These are phyloP conservation scores for Micrasema minimum DNA, from an alignment of 1,140 invertebrate genomes.

Conservation along the genomic window DNA sequence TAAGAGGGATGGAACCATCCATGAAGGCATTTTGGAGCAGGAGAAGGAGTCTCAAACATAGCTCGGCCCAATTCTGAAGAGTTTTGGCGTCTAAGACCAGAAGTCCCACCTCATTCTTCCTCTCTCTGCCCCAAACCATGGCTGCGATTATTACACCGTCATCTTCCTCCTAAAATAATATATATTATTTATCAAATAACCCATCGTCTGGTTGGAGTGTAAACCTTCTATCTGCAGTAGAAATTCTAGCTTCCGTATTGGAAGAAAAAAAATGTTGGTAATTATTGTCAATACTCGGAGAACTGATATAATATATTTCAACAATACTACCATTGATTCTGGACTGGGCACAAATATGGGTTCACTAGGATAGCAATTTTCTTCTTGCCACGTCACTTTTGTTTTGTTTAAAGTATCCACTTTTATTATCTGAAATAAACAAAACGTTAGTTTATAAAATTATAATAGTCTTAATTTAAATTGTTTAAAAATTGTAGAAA, in stretches of 20 bases:
- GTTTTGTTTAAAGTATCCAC: conserved; percentile 77
- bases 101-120: conserved; percentile 72
- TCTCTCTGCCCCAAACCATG: conserved; percentile 73
- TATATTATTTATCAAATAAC: neutral
- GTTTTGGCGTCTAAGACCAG: conserved; percentile 76
- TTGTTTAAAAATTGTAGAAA: no score
- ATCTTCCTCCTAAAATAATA: conserved; percentile 72
- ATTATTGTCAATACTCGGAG: no score
- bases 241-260: no score
- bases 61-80: conserved; percentile 75
- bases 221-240: no score
- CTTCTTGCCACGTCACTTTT: conserved; percentile 77
- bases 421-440: conserved; percentile 78
- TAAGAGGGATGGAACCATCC: conserved; percentile 75
- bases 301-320: no score
- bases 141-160: conserved; percentile 79
- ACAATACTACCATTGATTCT: conserved; percentile 67
- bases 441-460: no score
- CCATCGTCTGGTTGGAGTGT: no score
- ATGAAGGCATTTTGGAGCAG: conserved; percentile 83
- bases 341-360: conserved; percentile 85
- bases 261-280: no score
- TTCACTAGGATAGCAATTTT: conserved; percentile 84
- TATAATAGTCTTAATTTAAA: no score
- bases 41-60: conserved; percentile 74